phyloP scores from a whole-genome alignment of 2,113 vertebrate species.

The Oreocharis arfaki region DNA sequence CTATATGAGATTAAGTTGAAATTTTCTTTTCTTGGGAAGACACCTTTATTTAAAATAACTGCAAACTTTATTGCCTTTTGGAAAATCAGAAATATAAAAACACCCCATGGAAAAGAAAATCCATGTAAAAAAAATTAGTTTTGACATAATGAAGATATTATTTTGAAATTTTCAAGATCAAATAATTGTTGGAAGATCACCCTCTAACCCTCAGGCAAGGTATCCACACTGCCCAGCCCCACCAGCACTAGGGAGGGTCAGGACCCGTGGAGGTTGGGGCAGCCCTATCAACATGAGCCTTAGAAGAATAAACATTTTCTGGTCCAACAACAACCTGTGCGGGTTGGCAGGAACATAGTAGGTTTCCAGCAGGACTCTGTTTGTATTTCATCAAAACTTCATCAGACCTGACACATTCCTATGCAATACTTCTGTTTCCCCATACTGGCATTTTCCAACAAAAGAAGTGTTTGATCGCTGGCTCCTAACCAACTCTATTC shows the following conservation, averaged over 20 bases:
- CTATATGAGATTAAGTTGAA: neutral
- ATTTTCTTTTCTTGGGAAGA: neutral
- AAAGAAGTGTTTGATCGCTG: constrained; percentile 17
- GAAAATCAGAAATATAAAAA: neutral
- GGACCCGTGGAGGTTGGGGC: neutral
- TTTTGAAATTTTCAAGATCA: neutral
- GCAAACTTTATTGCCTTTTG: neutral
- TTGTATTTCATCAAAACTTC: constrained; percentile 52
- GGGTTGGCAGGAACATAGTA: neutral
- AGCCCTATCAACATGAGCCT: neutral
- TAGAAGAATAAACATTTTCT: neutral
- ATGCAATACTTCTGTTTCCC: constrained; percentile 32
- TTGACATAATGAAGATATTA: neutral
- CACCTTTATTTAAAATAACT: neutral
- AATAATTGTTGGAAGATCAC: neutral
- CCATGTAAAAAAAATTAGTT: neutral
- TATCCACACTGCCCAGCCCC: neutral
- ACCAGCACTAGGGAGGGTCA: neutral
- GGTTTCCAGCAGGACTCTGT: neutral
- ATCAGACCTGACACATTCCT: constrained; percentile 38
- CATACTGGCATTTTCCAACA: constrained; percentile 26
- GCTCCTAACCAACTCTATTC: neutral
- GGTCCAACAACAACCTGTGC: neutral
- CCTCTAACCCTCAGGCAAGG: neutral
- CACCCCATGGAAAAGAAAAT: neutral